phyloP scores from a whole-genome alignment of 2,113 vertebrate species.

The Physeter macrocephalus region DNA sequence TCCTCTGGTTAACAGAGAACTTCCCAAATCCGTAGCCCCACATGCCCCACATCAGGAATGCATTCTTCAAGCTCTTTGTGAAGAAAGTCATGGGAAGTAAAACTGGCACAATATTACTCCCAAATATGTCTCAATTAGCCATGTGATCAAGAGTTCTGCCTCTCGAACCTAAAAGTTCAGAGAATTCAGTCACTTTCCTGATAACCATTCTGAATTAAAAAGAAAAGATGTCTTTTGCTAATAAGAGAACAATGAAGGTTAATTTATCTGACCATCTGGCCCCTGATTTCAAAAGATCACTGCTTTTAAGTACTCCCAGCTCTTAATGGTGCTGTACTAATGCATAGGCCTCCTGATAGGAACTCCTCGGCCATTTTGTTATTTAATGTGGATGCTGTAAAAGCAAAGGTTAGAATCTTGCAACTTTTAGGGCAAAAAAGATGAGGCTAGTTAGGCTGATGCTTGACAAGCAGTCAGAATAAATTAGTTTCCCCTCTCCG shows the following conservation, averaged over 20 bases:
- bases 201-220: slow-evolving; percentile 18
- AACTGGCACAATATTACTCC: neutral
- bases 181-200: neutral
- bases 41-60: neutral
- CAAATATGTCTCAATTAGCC: neutral
- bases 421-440: slow-evolving; percentile 57
- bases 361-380: slow-evolving; percentile 17
- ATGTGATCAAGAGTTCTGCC: neutral
- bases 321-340: neutral
- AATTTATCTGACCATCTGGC: slow-evolving; percentile 41
- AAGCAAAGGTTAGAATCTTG: slow-evolving; percentile 57
- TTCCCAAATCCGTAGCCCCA: neutral
- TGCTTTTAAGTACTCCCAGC: neutral
- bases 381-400: slow-evolving; percentile 43
- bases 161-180: neutral
- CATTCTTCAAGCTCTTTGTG: neutral
- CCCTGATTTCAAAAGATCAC: neutral
- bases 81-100: neutral
- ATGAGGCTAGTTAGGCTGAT: slow-evolving; percentile 49
- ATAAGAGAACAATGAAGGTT: slow-evolving; percentile 58
- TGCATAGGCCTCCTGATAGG: neutral
- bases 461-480: slow-evolving; percentile 76
- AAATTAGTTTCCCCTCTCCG: slow-evolving; percentile 60
- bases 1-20: neutral
- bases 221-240: slow-evolving; percentile 13